Evolutionary conservation across 2,797 vertebrate genomes (phyloP), one percentile per base, ranked within the genome.

Genomic region (Fringilla coelebs): DNA sequence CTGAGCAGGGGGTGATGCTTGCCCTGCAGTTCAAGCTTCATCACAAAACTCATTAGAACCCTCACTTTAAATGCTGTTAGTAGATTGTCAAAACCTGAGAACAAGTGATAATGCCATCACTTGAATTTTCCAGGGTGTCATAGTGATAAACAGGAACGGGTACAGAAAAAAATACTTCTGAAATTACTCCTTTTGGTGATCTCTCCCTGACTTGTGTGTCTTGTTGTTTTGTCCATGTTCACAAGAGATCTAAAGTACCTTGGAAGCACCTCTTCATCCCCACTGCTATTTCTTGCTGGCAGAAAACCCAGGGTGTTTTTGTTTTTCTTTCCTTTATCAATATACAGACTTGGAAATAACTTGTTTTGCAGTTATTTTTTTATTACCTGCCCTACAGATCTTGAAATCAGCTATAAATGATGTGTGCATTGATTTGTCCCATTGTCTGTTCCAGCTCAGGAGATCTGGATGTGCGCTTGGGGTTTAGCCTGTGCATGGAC

Each of bases 381-480:
- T 25, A n/a, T 34, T 45, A n/a, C 7, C 16, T 82, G 22, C 12
- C 14, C 9, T 66, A 26, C 20, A 57, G 41, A 18, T 62, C 54
- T 61, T 72, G 45, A 57, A 46, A 49, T 71, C 15, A 15, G 11
- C 31, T 68, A 2, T 74, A 66, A 65, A 3, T 66, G 17, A 21
- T 2, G 2, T 1, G 13, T 58, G 32, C 20, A 5, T 5, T 85
- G 61, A 80, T 85, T 77, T 60, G 38, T 71, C 17, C 60, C 15
- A 1, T 34, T 93, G 40, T 66, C 14, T 78, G 0, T 77, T 95
- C 54, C 89, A 99, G 98, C 32, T 78, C 90, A 4, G 92, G 94
- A 48, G 89, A 91, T 11, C 89, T 98, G 88, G 97, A 97, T 1
- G 98, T 99, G 60, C 98, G 98, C 29, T 90, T 99, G 94, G 98